A percentile compares a stretch with the other conserved stretches of the same genome.
phyloP scores from a whole-genome alignment of 2,113 vertebrate species.

The Caloenas nicobarica region DNA sequence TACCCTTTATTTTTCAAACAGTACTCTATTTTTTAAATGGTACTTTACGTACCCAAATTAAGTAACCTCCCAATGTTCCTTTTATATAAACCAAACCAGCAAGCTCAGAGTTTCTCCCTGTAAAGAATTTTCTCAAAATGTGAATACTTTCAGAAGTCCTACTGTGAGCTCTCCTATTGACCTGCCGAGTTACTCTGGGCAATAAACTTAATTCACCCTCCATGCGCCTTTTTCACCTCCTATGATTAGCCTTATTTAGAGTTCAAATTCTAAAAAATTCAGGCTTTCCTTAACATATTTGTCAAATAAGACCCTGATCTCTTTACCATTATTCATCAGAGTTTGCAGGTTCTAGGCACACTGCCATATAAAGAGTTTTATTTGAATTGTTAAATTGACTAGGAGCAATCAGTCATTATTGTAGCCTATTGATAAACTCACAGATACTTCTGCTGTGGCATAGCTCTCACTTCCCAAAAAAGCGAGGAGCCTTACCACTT shows the following conservation, averaged over 20 bases:
- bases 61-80: slow-evolving; percentile 1
- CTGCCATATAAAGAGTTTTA: background rate
- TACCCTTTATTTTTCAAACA: background rate
- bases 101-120: background rate
- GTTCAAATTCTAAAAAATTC: background rate
- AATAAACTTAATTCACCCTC: background rate
- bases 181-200: background rate
- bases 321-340: background rate
- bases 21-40: background rate
- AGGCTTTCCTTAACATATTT: background rate
- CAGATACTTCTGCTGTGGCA: background rate
- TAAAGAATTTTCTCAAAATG: background rate
- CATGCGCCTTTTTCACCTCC: background rate
- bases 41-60: background rate
- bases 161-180: background rate
- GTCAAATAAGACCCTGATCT: background rate
- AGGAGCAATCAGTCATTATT: background rate
- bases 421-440: background rate
- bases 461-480: background rate
- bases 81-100: background rate
- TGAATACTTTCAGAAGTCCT: background rate
- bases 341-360: background rate
- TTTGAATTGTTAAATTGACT: background rate
- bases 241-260: background rate
- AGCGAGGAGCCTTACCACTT: background rate